phyloP scores from a whole-genome alignment of 2,113 vertebrate genomes.

The Paradoxurus hermaphroditus region DNA sequence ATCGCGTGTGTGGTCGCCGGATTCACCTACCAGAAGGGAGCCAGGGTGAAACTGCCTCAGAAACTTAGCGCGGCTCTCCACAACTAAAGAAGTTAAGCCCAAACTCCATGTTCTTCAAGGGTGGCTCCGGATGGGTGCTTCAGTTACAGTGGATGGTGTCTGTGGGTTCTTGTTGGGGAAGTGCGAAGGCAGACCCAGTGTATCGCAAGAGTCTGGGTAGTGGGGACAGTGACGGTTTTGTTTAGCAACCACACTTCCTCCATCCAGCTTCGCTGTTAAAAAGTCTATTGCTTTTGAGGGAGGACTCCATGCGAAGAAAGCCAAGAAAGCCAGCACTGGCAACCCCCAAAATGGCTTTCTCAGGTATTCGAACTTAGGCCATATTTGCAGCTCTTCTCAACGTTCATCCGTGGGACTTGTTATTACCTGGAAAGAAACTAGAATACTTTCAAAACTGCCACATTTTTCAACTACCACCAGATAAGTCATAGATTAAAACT shows the following conservation, averaged over 20 bases:
- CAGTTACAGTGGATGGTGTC: background rate
- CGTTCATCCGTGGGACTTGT: background rate
- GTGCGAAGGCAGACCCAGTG: background rate
- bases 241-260: background rate
- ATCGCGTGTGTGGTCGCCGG: background rate
- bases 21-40: background rate
- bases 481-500: background rate
- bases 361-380: background rate
- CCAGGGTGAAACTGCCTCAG: background rate
- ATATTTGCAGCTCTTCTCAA: background rate
- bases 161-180: background rate
- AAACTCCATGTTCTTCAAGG: background rate
- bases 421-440: background rate
- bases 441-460: background rate
- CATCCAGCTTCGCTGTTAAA: background rate
- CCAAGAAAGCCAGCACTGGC: background rate
- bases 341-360: background rate
- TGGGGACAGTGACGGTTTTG: background rate
- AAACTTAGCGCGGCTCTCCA: background rate
- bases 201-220: background rate
- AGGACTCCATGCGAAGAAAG: background rate
- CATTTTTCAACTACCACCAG: background rate
- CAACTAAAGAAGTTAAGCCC: background rate
- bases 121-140: background rate
- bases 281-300: background rate